Evolutionary conservation across 2,113 vertebrate genomes (phyloP).

Genomic region (Malurus melanocephalus): DNA sequence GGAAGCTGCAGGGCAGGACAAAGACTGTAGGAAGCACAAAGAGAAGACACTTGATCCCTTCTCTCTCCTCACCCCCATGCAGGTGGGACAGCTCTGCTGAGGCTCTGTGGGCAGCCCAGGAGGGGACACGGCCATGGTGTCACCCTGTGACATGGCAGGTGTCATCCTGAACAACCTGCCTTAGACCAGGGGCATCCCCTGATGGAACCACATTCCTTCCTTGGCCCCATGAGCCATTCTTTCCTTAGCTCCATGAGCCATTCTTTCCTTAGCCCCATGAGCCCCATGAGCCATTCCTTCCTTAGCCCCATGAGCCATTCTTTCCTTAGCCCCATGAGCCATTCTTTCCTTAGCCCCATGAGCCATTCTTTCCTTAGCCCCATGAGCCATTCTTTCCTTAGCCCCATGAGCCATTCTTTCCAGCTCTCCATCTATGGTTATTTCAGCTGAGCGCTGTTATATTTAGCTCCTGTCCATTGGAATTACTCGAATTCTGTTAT

Average conservation of each 20-base stretch:
- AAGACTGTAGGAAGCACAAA: not conserved
- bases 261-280: too few species aligned
- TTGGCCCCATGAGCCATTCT: too few species aligned
- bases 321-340: too few species aligned
- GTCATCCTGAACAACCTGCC: not conserved
- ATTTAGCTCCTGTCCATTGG: slow-evolving; percentile 18
- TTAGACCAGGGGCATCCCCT: not conserved
- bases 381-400: not conserved
- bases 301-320: not conserved
- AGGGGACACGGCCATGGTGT: not conserved
- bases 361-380: too few species aligned
- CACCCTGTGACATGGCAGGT: not conserved
- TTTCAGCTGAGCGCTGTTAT: not conserved
- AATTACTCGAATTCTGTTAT: slow-evolving; percentile 36
- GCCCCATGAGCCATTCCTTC: not conserved
- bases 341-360: too few species aligned
- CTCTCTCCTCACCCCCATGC: not conserved
- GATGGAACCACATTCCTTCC: not conserved
- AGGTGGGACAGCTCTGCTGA: not conserved
- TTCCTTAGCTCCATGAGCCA: too few species aligned
- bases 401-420: not conserved
- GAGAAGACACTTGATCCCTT: not conserved
- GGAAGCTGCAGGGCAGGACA: not conserved
- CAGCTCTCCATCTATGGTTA: slow-evolving; percentile 33
- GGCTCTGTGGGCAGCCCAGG: not conserved